Conservation (phyloP, 2,113 vertebrate species). For the Hydrolagus affinis region DNA sequence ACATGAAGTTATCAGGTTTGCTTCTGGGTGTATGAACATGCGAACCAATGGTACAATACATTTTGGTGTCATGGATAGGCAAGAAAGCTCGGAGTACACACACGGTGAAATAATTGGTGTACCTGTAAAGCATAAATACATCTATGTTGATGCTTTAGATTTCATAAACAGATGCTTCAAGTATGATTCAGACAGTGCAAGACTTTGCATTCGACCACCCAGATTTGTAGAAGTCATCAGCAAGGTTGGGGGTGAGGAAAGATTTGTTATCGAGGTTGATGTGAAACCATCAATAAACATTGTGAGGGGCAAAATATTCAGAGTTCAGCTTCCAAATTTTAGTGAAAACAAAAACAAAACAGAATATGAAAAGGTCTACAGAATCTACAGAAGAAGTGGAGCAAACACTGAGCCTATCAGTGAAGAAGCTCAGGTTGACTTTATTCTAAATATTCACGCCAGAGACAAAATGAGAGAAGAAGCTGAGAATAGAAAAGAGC, state of each 20-base stretch:
- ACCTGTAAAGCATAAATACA: constrained; percentile 47
- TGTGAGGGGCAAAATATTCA: no score
- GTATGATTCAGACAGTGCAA: constrained; percentile 43
- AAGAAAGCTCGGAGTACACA: constrained; percentile 42
- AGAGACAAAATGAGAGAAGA: constrained; percentile 56
- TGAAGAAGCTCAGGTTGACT: constrained; percentile 39
- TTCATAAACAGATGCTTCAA: constrained; percentile 54
- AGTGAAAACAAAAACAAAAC: constrained; percentile 51
- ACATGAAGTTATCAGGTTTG: constrained; percentile 62
- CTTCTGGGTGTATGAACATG: constrained; percentile 66
- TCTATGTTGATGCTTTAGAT: constrained; percentile 58
- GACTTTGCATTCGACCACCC: constrained; percentile 60
- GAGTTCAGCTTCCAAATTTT: no score
- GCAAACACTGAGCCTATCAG: constrained; percentile 58
- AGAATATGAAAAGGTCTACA: constrained; percentile 44
- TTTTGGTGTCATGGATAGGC: constrained; percentile 66
- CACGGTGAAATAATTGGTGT: constrained; percentile 66
- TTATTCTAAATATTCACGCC: constrained; percentile 44
- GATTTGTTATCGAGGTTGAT: constrained; percentile 67
- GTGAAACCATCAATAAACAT: constrained; percentile 59
- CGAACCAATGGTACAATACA: constrained; percentile 73
- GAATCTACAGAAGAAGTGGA: constrained; percentile 54
- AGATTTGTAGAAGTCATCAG: constrained; percentile 62
- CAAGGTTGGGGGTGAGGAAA: constrained; percentile 45
- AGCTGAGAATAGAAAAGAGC: constrained; percentile 47